Evolutionary conservation across 2,888 invertebrate species (phyloP), one percentile per base, ranked within the genome.

Genomic region (Drosophila colorata): DNA sequence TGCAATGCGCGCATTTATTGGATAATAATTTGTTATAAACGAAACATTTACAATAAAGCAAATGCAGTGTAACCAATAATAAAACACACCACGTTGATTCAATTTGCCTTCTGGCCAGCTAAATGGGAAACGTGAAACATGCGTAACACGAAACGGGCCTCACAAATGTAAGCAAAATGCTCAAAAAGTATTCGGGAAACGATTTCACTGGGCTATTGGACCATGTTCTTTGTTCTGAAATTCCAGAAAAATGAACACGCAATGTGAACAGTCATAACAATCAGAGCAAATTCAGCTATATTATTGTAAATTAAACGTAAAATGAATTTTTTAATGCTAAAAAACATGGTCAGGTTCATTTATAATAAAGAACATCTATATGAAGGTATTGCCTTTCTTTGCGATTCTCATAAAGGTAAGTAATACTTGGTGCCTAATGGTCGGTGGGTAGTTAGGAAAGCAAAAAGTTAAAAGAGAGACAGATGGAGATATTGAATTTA

Each of bases 1-100:
- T 43, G 44, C 53, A 35, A 69, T 57, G 51, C 46, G 64, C 61
- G 73, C 78, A 68, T 71, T 72, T 67, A 72, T 87, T 72, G 63
- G 64, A 74, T 65, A 65, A 49, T 49, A 35, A 67, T 71, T 70
- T 77, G 73, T 73, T 64, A 78, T 69, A 51, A 67, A 69, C 66
- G 49, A 74, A 81, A 66, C 59, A 63, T 70, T 65, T 77, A 64
- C 53, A 81, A 81, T 84, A 87, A 81, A 84, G 68, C 49, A 75
- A 69, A 53, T 68, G 55, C 59, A 59, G 63, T 57, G 59, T 64
- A 74, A 61, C 38, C 69, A 59, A 69, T 51, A 55, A 66, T 25
- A 35, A 57, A 4, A 8, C 28, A 28, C 28, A 14, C 23, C 31
- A n/a, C 8, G n/a, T 60, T 25, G 4, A 49, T 44, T 58, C 11